A percentile compares a stretch with the other conserved stretches of the same genome.
phyloP scores from a whole-genome alignment of 2,113 vertebrate species.

The Nematolebias whitei region DNA sequence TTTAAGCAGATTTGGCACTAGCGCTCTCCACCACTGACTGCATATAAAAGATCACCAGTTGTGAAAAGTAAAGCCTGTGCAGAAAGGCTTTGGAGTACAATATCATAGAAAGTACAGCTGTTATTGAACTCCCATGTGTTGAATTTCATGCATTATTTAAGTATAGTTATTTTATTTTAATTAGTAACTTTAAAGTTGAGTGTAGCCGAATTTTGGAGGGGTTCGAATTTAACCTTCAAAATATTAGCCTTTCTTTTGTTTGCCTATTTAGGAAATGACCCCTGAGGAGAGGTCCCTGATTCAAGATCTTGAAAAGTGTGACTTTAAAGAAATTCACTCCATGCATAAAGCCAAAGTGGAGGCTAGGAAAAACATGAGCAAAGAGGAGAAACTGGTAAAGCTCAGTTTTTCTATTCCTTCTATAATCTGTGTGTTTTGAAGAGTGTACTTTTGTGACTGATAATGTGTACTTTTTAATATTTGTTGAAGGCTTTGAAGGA shows the following conservation, averaged over 20 bases:
- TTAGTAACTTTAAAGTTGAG: not conserved
- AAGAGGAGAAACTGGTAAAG: conserved; percentile 80
- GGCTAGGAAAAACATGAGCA: conserved; percentile 74
- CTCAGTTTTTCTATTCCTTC: not conserved
- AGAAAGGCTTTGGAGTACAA: not conserved
- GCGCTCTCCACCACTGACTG: not conserved
- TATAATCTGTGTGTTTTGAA: not conserved
- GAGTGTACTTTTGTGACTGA: fast-evolving
- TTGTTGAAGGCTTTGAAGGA: conserved; percentile 70
- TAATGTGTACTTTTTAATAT: not conserved
- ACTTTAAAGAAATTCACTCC: conserved; percentile 76
- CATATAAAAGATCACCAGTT: not conserved
- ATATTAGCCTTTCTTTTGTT: not conserved
- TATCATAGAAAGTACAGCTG: not conserved
- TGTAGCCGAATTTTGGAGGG: not conserved
- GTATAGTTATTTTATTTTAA: not conserved
- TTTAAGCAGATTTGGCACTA: not conserved
- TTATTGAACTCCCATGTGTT: not conserved
- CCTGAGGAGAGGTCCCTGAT: conserved; percentile 75
- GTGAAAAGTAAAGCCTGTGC: too few relatives aligned
- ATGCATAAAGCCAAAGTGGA: conserved; percentile 81
- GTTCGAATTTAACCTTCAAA: not conserved
- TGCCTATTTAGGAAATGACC: conserved; percentile 77
- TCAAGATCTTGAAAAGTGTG: conserved; percentile 77
- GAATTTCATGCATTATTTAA: not conserved